phyloP scores from a whole-genome alignment of 2,888 invertebrate genomes.

The Lepetodrilus schrolli region DNA sequence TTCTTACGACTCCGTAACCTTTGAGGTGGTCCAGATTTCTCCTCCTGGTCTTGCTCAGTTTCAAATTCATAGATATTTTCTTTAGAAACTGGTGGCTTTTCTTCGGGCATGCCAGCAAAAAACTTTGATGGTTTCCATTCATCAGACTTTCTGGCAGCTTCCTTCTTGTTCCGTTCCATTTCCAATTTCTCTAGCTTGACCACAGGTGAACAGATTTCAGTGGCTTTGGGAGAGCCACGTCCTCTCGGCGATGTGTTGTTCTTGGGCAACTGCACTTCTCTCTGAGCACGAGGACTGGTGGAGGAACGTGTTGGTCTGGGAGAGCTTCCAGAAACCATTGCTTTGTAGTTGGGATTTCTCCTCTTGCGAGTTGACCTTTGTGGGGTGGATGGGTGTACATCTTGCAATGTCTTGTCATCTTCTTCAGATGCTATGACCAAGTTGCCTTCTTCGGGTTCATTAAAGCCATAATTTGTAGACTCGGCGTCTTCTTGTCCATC shows the following conservation, averaged over 20 bases:
- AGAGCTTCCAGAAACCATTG: constrained; percentile 53
- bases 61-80: constrained; percentile 66
- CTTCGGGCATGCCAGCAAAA: constrained; percentile 27
- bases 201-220: constrained; percentile 48
- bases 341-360: constrained; percentile 59
- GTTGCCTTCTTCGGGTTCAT: constrained; percentile 7
- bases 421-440: constrained; percentile 27
- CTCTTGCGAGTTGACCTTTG: constrained; percentile 53
- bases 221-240: constrained; percentile 39
- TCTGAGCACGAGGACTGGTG: constrained; percentile 43
- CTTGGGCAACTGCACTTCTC: constrained; percentile 41
- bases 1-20: constrained; percentile 40
- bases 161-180: constrained; percentile 39
- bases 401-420: constrained; percentile 1
- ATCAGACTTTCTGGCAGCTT: constrained; percentile 39
- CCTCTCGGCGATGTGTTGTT: constrained; percentile 36
- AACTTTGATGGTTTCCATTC: constrained; percentile 42
- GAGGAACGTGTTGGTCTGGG: constrained; percentile 44
- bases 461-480: neutral
- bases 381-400: constrained; percentile 13
- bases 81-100: constrained; percentile 37
- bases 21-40: constrained; percentile 38
- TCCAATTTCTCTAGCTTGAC: constrained; percentile 61
- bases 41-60: constrained; percentile 53
- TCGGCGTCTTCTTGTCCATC: constrained; percentile 30